Percentiles rank a stretch among this genome's conserved stretches.
Evolutionary conservation across 2,888 invertebrate species (phyloP).

Genomic region (Tiliacea citrago): DNA sequence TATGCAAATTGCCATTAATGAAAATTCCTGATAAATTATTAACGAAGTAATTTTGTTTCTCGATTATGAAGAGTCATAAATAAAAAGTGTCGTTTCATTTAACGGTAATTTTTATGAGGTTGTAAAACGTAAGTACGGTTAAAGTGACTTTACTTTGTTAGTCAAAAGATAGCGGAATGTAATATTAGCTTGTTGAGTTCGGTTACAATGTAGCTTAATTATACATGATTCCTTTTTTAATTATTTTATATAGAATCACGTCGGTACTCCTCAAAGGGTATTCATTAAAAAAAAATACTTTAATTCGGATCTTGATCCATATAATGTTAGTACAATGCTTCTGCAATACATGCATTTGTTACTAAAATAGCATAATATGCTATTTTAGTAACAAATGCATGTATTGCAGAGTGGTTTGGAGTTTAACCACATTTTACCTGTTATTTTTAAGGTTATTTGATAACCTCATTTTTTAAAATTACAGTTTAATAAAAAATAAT

Average conservation of each 20-base stretch:
- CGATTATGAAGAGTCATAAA: constrained; percentile 54
- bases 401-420: neutral
- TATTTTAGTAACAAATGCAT: too few species aligned
- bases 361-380: too few species aligned
- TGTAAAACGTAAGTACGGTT: constrained; percentile 58
- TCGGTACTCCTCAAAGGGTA: neutral
- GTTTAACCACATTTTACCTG: neutral
- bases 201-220: constrained; percentile 40
- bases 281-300: too few species aligned
- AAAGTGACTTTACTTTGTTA: constrained; percentile 57
- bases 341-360: too few species aligned
- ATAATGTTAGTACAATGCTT: too few species aligned
- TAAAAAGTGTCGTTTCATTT: constrained; percentile 63
- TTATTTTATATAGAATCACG: neutral
- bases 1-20: constrained; percentile 44
- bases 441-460: too few species aligned
- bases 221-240: constrained; percentile 13
- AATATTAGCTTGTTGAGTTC: constrained; percentile 33
- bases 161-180: constrained; percentile 40
- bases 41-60: constrained; percentile 54
- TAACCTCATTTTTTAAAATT: too few species aligned
- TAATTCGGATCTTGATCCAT: too few species aligned
- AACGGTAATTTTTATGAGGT: constrained; percentile 59
- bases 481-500: too few species aligned
- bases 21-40: constrained; percentile 59